Evolutionary conservation across 2,113 vertebrate genomes (phyloP), one percentile per base, ranked within the genome.

Genomic region (Rhabdomys dilectus): DNA sequence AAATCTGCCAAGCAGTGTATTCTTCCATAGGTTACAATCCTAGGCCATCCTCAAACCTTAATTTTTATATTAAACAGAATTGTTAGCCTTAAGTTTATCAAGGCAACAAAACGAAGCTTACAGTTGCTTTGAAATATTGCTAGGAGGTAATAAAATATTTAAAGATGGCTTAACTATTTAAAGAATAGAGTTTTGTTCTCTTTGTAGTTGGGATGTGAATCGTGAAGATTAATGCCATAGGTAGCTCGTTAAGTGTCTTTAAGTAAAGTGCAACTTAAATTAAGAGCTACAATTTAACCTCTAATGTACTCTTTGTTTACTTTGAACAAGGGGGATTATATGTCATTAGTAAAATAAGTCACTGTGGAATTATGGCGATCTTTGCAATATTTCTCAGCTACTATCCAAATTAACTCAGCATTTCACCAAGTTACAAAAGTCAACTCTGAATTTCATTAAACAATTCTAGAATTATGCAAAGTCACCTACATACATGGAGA

Each of bases 281-380:
- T 12, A 92, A 98, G 95, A 82, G 36, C 60, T 95, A 73, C 89
- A 96, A 78, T 98, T 97, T 95, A 98, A 98, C 88, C 86, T 96
- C 89, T 89, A 98, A 96, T 53, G 97, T 95, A 81, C 29, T 89
- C 75, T 93, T 91, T 88, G n/a, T 88, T 88, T 94, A 91, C 94
- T 97, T 98, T 96, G 75, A 96, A 93, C 64, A 95, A 97, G 80
- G 91, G 66, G 97, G 93, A 89, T 21, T n/a, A 73, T 98, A 93
- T 88, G 89, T 95, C 75, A 51, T 97, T 76, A 95, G 85, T 87
- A 85, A 93, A 98, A 92, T 15, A 51, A 97, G 73, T 86, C 6
- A 88, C 94, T 85, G 48, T 75, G 81, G 96, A 98, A 93, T 87
- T 34, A 3, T 17, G 96, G 39, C 2, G 4, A 73, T 90, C 77